phyloP scores from a whole-genome alignment of 2,797 vertebrate genomes.

The Allobates femoralis region DNA sequence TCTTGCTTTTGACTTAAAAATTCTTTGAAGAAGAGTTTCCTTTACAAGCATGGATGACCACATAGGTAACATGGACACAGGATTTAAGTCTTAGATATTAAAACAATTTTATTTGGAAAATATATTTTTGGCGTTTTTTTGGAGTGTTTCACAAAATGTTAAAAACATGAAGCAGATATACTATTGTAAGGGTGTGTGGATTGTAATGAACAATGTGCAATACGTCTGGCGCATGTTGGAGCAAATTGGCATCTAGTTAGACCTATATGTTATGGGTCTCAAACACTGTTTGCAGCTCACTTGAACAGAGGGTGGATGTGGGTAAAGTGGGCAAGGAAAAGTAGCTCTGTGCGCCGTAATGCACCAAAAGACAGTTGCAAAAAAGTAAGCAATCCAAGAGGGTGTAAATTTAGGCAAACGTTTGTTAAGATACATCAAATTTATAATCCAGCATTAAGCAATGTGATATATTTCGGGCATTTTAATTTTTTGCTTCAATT shows the following conservation, averaged over 20 bases:
- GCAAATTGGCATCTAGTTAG: not conserved
- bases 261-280: not conserved
- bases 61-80: not conserved
- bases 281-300: too few species aligned
- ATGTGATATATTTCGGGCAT: too few species aligned
- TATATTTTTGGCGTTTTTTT: not conserved
- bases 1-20: not conserved
- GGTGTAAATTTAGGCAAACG: too few species aligned
- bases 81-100: not conserved
- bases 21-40: not conserved
- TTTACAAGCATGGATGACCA: not conserved
- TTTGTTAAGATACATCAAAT: too few species aligned
- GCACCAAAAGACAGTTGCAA: too few species aligned
- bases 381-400: too few species aligned
- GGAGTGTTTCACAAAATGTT: not conserved
- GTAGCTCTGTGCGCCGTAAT: too few species aligned
- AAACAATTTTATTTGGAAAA: slow-evolving; percentile 5
- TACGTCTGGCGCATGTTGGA: not conserved
- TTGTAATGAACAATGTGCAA: too few species aligned
- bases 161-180: not conserved
- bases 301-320: too few species aligned
- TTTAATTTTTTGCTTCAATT: too few species aligned
- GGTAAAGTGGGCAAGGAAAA: too few species aligned
- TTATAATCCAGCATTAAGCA: too few species aligned
- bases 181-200: not conserved